phyloP scores from a whole-genome alignment of 1,140 invertebrate species.

The Stegodyphus mimosarum region DNA sequence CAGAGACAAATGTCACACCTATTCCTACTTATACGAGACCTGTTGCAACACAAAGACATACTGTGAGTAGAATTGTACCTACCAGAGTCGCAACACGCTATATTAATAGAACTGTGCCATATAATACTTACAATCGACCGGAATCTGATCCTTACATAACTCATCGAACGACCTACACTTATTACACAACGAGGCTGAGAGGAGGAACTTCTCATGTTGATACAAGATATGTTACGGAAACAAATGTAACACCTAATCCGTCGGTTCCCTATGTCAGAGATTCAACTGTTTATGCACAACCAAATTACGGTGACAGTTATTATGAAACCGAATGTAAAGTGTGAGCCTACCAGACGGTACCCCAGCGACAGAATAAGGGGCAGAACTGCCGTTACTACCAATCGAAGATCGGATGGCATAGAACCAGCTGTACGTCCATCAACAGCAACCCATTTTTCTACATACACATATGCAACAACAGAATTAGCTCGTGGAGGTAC shows the following conservation, averaged over 20 bases:
- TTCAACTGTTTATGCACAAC: slow-evolving; percentile 4
- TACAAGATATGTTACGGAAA: slow-evolving; percentile 55
- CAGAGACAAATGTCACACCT: slow-evolving; percentile 69
- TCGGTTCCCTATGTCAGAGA: not conserved
- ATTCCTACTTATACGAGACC: slow-evolving; percentile 43
- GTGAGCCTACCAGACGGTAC: not conserved
- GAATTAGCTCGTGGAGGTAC: slow-evolving; percentile 23
- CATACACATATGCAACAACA: slow-evolving; percentile 83
- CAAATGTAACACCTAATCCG: slow-evolving; percentile 42
- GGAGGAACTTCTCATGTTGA: slow-evolving; percentile 42
- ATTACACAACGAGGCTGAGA: slow-evolving; percentile 40
- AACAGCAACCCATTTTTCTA: slow-evolving; percentile 58
- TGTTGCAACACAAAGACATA: not conserved
- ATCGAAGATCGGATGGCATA: not conserved
- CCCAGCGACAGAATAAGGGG: not conserved
- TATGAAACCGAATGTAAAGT: slow-evolving; percentile 39
- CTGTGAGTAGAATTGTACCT: slow-evolving; percentile 1
- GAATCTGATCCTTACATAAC: slow-evolving; percentile 36
- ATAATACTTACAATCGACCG: not conserved
- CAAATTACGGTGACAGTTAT: slow-evolving; percentile 35
- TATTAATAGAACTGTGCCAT: not conserved
- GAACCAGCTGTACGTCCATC: slow-evolving; percentile 8
- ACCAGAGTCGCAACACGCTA: slow-evolving; percentile 17
- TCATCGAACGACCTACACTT: slow-evolving; percentile 49
- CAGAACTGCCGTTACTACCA: not conserved